These are phyloP conservation scores for Syrmaticus mikado DNA, from an alignment of 2,113 vertebrate genomes.

Conservation along the genomic window DNA sequence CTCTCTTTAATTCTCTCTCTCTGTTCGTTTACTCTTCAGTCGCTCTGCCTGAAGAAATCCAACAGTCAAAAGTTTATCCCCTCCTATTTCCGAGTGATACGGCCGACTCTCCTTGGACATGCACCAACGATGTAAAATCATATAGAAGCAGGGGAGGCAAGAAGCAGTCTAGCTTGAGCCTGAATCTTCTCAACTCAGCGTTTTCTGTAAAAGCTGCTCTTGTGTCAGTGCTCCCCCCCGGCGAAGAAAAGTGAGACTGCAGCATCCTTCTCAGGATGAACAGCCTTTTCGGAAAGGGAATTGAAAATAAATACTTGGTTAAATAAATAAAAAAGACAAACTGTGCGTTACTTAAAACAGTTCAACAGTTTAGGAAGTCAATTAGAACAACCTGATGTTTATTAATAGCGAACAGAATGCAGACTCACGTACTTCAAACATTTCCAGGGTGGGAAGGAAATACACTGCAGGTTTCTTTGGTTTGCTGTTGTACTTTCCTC, in stretches of 20 bases:
- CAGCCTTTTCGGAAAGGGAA: background rate
- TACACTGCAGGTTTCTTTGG: background rate
- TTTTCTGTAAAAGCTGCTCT: constrained; percentile 36
- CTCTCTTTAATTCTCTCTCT: background rate
- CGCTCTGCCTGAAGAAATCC: background rate
- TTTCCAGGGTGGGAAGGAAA: background rate
- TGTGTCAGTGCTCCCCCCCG: background rate
- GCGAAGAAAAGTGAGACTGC: background rate
- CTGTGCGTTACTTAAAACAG: background rate
- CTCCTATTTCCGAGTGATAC: constrained; percentile 4
- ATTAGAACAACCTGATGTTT: background rate
- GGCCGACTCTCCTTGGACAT: constrained; percentile 48
- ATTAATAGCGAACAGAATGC: background rate
- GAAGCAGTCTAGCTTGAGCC: constrained; percentile 25
- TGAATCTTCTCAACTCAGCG: constrained; percentile 44
- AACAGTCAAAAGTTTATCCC: constrained; percentile 37
- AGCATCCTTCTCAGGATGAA: background rate
- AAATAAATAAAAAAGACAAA: background rate
- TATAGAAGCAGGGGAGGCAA: background rate
- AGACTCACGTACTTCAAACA: background rate
- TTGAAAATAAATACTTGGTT: background rate
- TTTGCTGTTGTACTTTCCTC: background rate
- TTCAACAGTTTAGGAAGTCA: background rate
- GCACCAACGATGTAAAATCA: constrained; percentile 37
- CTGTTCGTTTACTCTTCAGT: constrained; percentile 11